Conservation (phyloP, 2,113 vertebrate genomes). For the Colistium nudipinnis region DNA sequence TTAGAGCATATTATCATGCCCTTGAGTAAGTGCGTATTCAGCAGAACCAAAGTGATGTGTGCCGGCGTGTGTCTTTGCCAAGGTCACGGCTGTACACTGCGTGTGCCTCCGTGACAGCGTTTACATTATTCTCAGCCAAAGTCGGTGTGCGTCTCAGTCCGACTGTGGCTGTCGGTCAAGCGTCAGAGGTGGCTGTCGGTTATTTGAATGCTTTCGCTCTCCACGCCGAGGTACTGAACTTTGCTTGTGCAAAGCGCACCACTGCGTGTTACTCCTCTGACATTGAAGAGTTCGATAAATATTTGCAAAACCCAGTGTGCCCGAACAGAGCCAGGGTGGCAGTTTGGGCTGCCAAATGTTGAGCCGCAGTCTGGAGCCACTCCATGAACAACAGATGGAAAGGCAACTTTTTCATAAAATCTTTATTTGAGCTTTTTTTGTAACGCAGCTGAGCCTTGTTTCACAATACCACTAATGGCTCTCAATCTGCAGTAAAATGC, state of each 20-base stretch:
- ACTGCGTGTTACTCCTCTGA: slow-evolving; percentile 41
- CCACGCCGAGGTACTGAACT: not conserved
- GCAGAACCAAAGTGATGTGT: slow-evolving; percentile 10
- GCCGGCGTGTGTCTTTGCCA: slow-evolving; percentile 6
- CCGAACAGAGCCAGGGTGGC: slow-evolving; percentile 26
- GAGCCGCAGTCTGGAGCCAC: slow-evolving; percentile 47
- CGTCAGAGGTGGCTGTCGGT: too few species aligned
- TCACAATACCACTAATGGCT: slow-evolving; percentile 32
- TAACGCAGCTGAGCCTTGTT: slow-evolving; percentile 27
- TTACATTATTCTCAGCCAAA: slow-evolving; percentile 8
- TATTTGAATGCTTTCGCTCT: slow-evolving; percentile 25
- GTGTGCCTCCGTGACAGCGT: too few species aligned
- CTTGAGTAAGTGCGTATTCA: not conserved
- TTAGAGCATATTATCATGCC: slow-evolving; percentile 14
- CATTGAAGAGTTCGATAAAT: slow-evolving; percentile 50
- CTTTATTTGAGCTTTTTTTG: slow-evolving; percentile 1
- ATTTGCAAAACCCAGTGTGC: slow-evolving; percentile 48
- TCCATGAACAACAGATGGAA: slow-evolving; percentile 56
- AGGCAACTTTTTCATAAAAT: slow-evolving; percentile 54
- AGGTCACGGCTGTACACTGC: slow-evolving; percentile 5
- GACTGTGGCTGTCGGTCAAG: too few species aligned
- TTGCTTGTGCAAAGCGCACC: slow-evolving; percentile 7
- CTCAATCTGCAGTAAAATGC: slow-evolving; percentile 33
- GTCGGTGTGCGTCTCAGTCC: too few species aligned
- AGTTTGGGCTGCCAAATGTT: slow-evolving; percentile 41